Percentiles rank a stretch among this genome's conserved stretches.
These are phyloP conservation scores for Oxytorus armatus DNA, from an alignment of 2,888 invertebrate genomes.

Conservation along the genomic window DNA sequence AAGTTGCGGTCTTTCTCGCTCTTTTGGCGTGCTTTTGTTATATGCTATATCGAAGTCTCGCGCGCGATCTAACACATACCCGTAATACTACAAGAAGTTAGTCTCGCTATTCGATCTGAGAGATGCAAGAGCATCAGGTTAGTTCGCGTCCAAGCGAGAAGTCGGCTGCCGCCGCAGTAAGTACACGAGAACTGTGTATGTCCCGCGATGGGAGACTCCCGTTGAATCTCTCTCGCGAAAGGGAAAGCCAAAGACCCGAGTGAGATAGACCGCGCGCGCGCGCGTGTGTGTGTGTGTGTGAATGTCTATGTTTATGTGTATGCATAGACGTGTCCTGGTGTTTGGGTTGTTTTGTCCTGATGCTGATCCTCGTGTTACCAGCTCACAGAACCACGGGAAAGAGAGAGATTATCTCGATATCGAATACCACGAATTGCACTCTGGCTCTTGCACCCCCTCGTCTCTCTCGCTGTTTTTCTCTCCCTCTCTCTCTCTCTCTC, in stretches of 20 bases:
- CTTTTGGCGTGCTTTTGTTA: constrained; percentile 37
- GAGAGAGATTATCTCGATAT: constrained; percentile 84
- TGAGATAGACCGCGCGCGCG: constrained; percentile 55
- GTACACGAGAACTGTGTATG: constrained; percentile 44
- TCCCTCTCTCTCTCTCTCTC: constrained; percentile 44
- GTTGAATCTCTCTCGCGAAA: constrained; percentile 73
- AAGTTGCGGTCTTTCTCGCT: constrained; percentile 18
- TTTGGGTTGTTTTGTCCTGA: constrained; percentile 47
- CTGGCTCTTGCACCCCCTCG: constrained; percentile 73
- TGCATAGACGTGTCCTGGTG: constrained; percentile 28
- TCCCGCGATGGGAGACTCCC: constrained; percentile 62
- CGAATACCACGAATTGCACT: constrained; percentile 84
- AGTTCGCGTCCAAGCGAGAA: constrained; percentile 51
- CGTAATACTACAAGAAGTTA: constrained; percentile 66
- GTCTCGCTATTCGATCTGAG: constrained; percentile 65
- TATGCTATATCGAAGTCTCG: constrained; percentile 34
- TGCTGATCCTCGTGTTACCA: constrained; percentile 46
- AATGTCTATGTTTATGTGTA: not conserved
- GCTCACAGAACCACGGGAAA: constrained; percentile 68
- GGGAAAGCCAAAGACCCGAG: constrained; percentile 73
- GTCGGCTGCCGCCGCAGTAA: constrained; percentile 33
- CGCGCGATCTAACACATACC: constrained; percentile 67
- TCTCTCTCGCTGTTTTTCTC: constrained; percentile 50
- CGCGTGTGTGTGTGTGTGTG: constrained; percentile 12
- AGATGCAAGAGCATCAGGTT: constrained; percentile 60